Percentiles rank a stretch among this genome's conserved stretches.
Evolutionary conservation across 2,113 vertebrate species (phyloP).

Genomic region (Penelope pileata): DNA sequence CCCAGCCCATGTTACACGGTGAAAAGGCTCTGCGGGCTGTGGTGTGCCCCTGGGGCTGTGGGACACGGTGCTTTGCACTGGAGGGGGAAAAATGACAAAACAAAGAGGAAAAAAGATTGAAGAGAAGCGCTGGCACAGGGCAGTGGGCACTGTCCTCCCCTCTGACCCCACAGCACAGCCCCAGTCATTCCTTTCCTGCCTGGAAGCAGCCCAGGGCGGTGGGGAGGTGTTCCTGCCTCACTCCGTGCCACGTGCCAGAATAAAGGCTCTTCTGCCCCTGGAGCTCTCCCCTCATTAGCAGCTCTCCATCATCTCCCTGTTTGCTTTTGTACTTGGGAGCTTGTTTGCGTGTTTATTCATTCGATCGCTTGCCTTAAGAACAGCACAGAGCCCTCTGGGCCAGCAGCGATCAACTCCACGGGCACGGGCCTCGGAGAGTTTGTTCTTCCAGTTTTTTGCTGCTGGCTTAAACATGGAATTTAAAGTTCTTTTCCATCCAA

Average conservation of each 20-base stretch:
- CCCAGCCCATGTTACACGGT: rapidly evolving
- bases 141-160: neutral
- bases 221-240: rapidly evolving
- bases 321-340: neutral
- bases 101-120: neutral
- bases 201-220: neutral
- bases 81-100: neutral
- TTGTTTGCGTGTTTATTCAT: neutral
- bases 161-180: neutral
- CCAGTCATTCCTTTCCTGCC: rapidly evolving
- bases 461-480: neutral
- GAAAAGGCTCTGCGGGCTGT: neutral
- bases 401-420: neutral
- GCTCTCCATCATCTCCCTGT: neutral
- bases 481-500: constrained; percentile 15
- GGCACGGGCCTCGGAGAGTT: neutral
- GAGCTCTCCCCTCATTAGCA: neutral
- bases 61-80: neutral
- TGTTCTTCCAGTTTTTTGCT: constrained; percentile 2
- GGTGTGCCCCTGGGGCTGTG: neutral
- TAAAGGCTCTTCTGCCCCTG: neutral
- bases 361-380: neutral
- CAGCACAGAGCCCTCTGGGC: neutral
- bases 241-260: neutral
- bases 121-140: neutral